These are phyloP conservation scores for Mustela lutreola DNA, from an alignment of 2,113 vertebrate genomes.

Conservation along the genomic window DNA sequence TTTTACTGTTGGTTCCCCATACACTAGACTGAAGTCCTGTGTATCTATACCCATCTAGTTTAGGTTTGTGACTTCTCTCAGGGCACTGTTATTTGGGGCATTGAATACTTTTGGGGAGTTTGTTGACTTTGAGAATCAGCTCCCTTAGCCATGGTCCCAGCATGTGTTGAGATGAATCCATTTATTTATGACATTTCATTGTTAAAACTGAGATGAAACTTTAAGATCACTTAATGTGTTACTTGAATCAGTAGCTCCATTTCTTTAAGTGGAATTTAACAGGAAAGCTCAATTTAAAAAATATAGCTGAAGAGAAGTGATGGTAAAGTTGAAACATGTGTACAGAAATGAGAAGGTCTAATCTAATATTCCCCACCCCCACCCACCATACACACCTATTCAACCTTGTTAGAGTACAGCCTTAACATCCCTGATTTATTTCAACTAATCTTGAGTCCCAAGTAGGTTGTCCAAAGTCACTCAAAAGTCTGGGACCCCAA, in stretches of 20 bases:
- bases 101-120: neutral
- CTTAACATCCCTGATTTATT: neutral
- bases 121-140: neutral
- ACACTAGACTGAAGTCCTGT: neutral
- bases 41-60: neutral
- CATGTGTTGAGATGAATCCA: neutral
- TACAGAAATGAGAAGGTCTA: neutral
- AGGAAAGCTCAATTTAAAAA: neutral
- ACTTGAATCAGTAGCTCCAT: neutral
- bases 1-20: neutral
- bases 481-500: neutral
- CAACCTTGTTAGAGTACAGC: neutral
- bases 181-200: neutral
- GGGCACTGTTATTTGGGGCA: neutral
- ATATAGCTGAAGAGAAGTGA: neutral
- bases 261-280: constrained; percentile 5
- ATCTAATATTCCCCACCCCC: neutral
- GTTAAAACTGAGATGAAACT: neutral
- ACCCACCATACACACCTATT: neutral
- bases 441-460: neutral
- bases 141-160: neutral
- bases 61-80: neutral
- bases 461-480: neutral
- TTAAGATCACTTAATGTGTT: neutral
- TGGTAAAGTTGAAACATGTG: neutral